phyloP scores from a whole-genome alignment of 1,140 invertebrate species.

The Geopemphigus sp. region DNA sequence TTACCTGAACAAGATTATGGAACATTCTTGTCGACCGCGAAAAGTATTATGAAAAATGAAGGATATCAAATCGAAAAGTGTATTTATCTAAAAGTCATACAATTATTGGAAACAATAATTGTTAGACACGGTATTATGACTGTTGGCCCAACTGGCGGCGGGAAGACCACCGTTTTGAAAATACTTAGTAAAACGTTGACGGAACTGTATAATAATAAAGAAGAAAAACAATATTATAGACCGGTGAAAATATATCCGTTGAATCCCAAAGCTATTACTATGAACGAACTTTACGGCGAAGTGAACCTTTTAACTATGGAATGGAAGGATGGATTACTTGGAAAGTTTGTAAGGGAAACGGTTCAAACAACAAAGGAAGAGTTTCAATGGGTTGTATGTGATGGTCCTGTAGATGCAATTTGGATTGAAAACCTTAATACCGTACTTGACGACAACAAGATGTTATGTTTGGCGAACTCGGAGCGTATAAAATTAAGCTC shows the following conservation, averaged over 20 bases:
- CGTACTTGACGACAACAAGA: conserved; percentile 90
- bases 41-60: conserved; percentile 58
- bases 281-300: conserved; percentile 86
- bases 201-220: conserved; percentile 60
- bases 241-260: conserved; percentile 69
- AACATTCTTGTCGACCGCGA: conserved; percentile 61
- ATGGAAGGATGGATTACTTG: conserved; percentile 85
- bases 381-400: conserved; percentile 81
- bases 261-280: conserved; percentile 86
- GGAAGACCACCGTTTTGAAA: conserved; percentile 67
- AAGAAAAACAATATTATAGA: conserved; percentile 62
- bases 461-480: conserved; percentile 81
- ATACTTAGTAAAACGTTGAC: conserved; percentile 67
- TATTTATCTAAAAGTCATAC: conserved; percentile 62
- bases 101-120: conserved; percentile 82
- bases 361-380: conserved; percentile 63
- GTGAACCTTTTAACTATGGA: conserved; percentile 81
- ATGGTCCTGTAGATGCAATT: conserved; percentile 89
- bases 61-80: conserved; percentile 65
- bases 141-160: conserved; percentile 82
- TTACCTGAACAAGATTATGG: conserved; percentile 78
- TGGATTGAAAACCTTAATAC: conserved; percentile 97
- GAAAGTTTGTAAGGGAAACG: conserved; percentile 68
- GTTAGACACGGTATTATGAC: conserved; percentile 92
- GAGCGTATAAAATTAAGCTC: conserved; percentile 78